Percentiles rank a stretch among this genome's conserved stretches.
Evolutionary conservation across 2,888 invertebrate species (phyloP).

Genomic region (Ommatoiulus sabulosus): DNA sequence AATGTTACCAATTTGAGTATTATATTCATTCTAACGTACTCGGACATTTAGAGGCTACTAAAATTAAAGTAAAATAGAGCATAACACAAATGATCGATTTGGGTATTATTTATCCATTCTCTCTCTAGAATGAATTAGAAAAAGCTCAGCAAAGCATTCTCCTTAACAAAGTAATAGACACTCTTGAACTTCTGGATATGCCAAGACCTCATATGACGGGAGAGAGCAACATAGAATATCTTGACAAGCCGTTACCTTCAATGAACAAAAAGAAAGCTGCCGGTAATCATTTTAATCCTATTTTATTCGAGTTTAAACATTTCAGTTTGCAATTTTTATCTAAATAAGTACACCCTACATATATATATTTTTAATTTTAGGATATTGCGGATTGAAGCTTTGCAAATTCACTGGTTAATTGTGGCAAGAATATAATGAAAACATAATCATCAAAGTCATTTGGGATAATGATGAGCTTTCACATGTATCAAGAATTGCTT

Average conservation of each 20-base stretch:
- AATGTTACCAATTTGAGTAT: no score
- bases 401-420: slow-evolving; percentile 16
- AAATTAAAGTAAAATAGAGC: no score
- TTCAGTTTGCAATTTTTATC: neutral
- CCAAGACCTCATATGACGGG: neutral
- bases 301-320: neutral
- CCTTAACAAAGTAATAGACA: neutral
- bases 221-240: neutral
- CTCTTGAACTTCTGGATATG: neutral
- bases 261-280: neutral
- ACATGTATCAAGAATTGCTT: neutral
- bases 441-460: neutral
- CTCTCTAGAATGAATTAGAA: neutral
- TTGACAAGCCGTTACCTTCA: neutral
- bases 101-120: no score
- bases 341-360: no score
- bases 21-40: no score
- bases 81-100: no score
- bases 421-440: neutral
- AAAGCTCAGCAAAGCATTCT: neutral
- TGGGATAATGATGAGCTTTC: neutral
- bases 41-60: no score
- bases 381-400: neutral
- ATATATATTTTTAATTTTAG: neutral
- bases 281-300: neutral